Conservation (phyloP, 2,113 vertebrate species). For the Ophthalmolycus amberensis region DNA sequence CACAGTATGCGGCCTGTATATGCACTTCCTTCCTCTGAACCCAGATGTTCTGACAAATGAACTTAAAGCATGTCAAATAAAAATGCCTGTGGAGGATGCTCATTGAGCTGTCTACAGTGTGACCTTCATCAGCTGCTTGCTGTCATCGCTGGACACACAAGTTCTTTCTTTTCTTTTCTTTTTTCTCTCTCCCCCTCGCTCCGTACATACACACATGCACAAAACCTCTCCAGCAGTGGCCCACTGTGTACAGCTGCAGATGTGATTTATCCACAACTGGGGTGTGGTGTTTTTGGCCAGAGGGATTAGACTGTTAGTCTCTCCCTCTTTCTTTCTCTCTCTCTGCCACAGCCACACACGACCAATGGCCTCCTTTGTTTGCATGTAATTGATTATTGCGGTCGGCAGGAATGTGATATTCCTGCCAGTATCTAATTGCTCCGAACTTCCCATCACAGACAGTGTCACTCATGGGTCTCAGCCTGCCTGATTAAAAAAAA, state of each 20-base stretch:
- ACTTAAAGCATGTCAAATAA: conserved; percentile 69
- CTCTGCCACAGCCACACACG: conserved; percentile 75
- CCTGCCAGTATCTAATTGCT: conserved; percentile 84
- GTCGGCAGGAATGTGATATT: conserved; percentile 82
- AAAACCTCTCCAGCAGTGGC: conserved; percentile 74
- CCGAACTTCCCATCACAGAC: conserved; percentile 79
- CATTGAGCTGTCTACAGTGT: conserved; percentile 59
- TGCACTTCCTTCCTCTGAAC: conserved; percentile 62
- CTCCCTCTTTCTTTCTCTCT: conserved; percentile 40
- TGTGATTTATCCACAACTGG: conserved; percentile 82
- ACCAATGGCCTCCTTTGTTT: conserved; percentile 85
- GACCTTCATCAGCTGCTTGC: conserved; percentile 75
- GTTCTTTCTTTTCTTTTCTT: conserved; percentile 35
- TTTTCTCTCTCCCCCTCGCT: not conserved
- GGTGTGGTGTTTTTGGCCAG: conserved; percentile 80
- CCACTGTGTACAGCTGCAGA: conserved; percentile 83
- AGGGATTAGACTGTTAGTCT: conserved; percentile 72
- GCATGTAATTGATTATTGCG: conserved; percentile 83
- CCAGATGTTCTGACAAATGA: conserved; percentile 71
- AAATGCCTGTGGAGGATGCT: conserved; percentile 59
- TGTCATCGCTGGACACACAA: conserved; percentile 71
- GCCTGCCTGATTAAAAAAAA: conserved; percentile 63
- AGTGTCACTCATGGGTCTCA: conserved; percentile 70
- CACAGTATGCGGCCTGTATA: conserved; percentile 54
- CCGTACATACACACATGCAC: conserved; percentile 40